Evolutionary conservation across 2,113 vertebrate genomes (phyloP), one percentile per base, ranked within the genome.

Genomic region (Chaetops frenatus): DNA sequence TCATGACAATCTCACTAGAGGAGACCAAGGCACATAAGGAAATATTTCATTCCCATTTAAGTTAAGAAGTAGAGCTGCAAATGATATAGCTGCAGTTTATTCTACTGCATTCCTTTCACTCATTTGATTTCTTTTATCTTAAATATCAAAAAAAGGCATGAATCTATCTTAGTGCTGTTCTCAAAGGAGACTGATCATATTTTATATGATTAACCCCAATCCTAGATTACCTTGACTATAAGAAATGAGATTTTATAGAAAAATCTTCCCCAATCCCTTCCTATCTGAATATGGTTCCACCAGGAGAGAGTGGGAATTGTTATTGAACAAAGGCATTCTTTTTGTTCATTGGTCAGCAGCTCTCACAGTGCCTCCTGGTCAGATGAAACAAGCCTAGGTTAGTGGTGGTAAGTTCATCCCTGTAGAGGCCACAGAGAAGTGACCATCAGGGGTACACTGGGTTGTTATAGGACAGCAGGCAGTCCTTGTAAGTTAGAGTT

Each of bases 291-390:
- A 60, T 67, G 33, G 81, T 94, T 65, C 95, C 88, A 79, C 84
- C 81, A 85, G 89, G 40, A 51, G 38, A 93, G 29, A 96, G 44
- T 9, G 82, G 83, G 38, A 97, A 97, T 38, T n/a, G 28, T 73
- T 96, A 94, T 7, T 96, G 71, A 72, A 87, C 21, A 78, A 97
- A 97, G 10, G 8, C n/a, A 6, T 50, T 53, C 7, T 72, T 96
- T 84, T 81, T 66, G 19, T 51, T 70, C 69, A 67, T 74, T 38
- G 70, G 74, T 44, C 36, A 48, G 76, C 76, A 97, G 19, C 21
- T 90, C 17, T 64, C 56, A n/a, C 61, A 69, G 13, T 56, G 53
- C 31, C 78, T 74, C 21, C 58, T 47, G 12, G 20, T 84, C 77
- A 96, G 56, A 56, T 9, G 35, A 44, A 97, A 44, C 1, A 80